A percentile compares a stretch with the other conserved stretches of the same genome.
These are phyloP conservation scores for Typhlichthys eigenmanni DNA, from an alignment of 2,797 vertebrate species.

Conservation along the genomic window DNA sequence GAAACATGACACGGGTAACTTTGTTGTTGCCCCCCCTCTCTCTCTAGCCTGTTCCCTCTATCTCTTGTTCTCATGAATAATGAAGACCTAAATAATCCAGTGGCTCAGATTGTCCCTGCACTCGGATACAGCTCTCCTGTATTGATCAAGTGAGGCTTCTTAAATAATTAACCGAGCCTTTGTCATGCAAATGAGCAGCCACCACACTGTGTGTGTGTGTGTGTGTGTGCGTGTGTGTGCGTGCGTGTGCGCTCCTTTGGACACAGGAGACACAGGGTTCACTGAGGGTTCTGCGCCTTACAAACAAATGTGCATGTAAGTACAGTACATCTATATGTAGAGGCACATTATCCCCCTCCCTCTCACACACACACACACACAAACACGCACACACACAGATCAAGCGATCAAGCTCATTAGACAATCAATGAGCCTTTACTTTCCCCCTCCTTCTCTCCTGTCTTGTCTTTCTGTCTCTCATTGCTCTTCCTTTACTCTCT, in stretches of 20 bases:
- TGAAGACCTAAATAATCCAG: constrained; percentile 70
- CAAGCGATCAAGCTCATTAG: constrained; percentile 60
- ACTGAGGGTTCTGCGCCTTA: constrained; percentile 25
- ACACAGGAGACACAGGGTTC: constrained; percentile 45
- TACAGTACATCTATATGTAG: constrained; percentile 8
- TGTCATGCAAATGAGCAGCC: constrained; percentile 80
- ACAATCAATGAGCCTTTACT: constrained; percentile 48
- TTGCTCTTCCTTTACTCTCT: background rate
- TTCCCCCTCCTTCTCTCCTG: background rate
- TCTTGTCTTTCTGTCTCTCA: background rate
- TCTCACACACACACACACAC: constrained; percentile 8
- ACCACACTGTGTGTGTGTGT: constrained; percentile 38
- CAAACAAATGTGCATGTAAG: constrained; percentile 11
- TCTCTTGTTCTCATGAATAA: constrained; percentile 74
- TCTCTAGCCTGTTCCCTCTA: constrained; percentile 48
- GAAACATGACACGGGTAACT: constrained; percentile 69
- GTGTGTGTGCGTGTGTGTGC: constrained; percentile 21
- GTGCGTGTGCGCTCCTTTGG: constrained; percentile 15
- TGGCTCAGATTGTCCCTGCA: constrained; percentile 77
- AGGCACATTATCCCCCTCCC: background rate
- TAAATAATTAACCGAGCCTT: constrained; percentile 83
- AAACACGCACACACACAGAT: background rate
- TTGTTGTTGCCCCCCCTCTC: constrained; percentile 63
- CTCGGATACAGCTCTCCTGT: constrained; percentile 77
- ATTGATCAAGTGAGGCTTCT: constrained; percentile 80